Evolutionary conservation across 1,140 invertebrate genomes (phyloP).

Genomic region (Zaprionus lachaisei): DNA sequence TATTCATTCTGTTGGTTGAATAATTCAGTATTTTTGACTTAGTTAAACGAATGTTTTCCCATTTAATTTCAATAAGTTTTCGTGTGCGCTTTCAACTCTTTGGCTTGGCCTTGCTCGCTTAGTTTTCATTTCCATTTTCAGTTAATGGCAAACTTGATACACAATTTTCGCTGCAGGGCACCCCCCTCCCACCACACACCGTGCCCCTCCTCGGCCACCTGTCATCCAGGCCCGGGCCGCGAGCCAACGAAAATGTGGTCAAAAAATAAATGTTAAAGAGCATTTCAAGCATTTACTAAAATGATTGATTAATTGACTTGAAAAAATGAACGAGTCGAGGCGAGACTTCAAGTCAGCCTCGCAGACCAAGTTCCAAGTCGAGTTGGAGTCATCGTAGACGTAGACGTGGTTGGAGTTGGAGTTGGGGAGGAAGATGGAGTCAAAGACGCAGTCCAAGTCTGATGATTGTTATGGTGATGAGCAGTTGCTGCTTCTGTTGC

Average conservation of each 20-base stretch:
- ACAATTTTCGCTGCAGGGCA: slow-evolving; percentile 39
- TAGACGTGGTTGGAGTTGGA: not conserved
- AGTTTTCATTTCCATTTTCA: slow-evolving; percentile 29
- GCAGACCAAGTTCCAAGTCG: not conserved
- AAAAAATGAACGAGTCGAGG: slow-evolving; percentile 40
- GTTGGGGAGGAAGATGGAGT: no score
- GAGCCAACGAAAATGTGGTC: slow-evolving; percentile 20
- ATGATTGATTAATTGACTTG: slow-evolving; percentile 77
- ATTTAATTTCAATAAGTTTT: slow-evolving; percentile 35
- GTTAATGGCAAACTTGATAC: slow-evolving; percentile 43
- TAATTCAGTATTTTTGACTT: slow-evolving; percentile 24
- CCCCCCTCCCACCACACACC: not conserved
- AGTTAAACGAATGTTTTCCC: slow-evolving; percentile 16
- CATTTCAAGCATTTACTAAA: slow-evolving; percentile 58
- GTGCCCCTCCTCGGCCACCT: not conserved
- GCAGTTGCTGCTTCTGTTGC: slow-evolving; percentile 15
- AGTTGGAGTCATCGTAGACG: not conserved
- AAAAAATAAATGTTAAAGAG: slow-evolving; percentile 44
- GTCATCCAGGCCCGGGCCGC: slow-evolving; percentile 1
- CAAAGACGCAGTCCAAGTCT: slow-evolving; percentile 2
- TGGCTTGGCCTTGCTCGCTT: slow-evolving; percentile 15
- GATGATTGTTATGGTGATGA: slow-evolving; percentile 39
- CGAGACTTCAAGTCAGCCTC: not conserved
- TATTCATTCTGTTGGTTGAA: slow-evolving; percentile 37
- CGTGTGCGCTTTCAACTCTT: slow-evolving; percentile 17